Evolutionary conservation across 2,797 vertebrate genomes (phyloP).

Genomic region (Valencia hispanica): DNA sequence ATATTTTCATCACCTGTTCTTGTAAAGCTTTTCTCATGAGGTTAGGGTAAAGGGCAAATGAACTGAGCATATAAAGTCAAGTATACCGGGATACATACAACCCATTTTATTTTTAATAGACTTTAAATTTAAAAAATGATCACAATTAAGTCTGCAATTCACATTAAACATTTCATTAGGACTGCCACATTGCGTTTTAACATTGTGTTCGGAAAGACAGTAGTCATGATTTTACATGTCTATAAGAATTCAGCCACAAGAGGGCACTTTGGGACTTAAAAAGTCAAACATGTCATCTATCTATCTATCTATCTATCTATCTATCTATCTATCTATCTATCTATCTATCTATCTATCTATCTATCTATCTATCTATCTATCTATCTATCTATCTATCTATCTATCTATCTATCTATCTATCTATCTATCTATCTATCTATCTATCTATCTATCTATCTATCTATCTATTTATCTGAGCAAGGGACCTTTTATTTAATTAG

Average conservation of each 20-base stretch:
- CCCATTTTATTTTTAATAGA: not conserved
- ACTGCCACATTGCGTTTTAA: not conserved
- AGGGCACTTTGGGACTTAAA: conserved; percentile 36
- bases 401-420: conserved; percentile 1
- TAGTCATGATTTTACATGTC: not conserved
- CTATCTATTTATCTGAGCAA: not conserved
- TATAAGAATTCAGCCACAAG: conserved; percentile 48
- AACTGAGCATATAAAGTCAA: not conserved
- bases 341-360: conserved; percentile 3
- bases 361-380: conserved; percentile 6
- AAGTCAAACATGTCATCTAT: not conserved
- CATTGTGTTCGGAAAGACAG: not conserved
- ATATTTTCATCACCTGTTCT: not conserved
- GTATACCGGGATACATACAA: not conserved
- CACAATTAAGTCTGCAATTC: not conserved
- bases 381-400: not conserved
- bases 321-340: conserved; percentile 3
- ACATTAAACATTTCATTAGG: too few species aligned
- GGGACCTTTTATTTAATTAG: too few species aligned
- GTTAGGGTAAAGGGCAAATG: not conserved
- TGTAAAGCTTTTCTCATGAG: not conserved
- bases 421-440: not conserved
- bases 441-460: not conserved
- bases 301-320: not conserved
- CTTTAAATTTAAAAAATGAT: not conserved